A percentile compares a stretch with the other conserved stretches of the same genome.
phyloP scores from a whole-genome alignment of 2,113 vertebrate genomes.

The Podiceps cristatus region DNA sequence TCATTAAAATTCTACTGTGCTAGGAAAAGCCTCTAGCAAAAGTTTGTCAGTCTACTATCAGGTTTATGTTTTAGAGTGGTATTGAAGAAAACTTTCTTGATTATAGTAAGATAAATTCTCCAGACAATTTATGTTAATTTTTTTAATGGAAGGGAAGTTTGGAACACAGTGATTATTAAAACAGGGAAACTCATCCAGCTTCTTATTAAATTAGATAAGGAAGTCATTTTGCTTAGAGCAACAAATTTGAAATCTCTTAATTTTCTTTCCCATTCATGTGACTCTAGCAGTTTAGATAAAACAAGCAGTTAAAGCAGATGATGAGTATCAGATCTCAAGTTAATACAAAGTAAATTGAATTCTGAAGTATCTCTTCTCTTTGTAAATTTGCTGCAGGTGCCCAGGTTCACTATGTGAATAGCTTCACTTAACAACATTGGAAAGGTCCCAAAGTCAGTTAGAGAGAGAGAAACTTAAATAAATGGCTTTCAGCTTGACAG shows the following conservation, averaged over 20 bases:
- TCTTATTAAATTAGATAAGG: conserved; percentile 82
- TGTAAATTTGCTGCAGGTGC: conserved; percentile 70
- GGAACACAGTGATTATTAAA: conserved; percentile 79
- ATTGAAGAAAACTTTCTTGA: conserved; percentile 66
- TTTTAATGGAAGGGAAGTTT: conserved; percentile 77
- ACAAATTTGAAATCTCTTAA: conserved; percentile 83
- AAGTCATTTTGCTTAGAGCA: conserved; percentile 82
- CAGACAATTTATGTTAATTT: conserved; percentile 78
- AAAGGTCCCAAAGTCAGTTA: conserved; percentile 38
- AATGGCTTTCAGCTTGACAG: conserved; percentile 41
- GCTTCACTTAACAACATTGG: conserved; percentile 50
- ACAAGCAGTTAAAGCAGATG: conserved; percentile 74
- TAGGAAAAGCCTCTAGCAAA: background rate
- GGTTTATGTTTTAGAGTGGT: conserved; percentile 48
- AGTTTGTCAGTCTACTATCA: background rate
- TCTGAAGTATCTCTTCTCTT: conserved; percentile 70
- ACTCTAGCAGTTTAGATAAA: conserved; percentile 81
- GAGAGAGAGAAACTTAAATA: conserved; percentile 43
- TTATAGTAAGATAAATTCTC: conserved; percentile 69
- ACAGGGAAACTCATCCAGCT: conserved; percentile 75
- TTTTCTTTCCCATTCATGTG: conserved; percentile 77
- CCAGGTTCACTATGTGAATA: conserved; percentile 71
- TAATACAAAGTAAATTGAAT: conserved; percentile 82
- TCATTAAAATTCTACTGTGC: background rate
- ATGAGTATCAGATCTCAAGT: conserved; percentile 76